A percentile compares a stretch with the other conserved stretches of the same genome.
These are phyloP conservation scores for Sarcophaga subvicina DNA, from an alignment of 2,888 invertebrate species.

Conservation along the genomic window DNA sequence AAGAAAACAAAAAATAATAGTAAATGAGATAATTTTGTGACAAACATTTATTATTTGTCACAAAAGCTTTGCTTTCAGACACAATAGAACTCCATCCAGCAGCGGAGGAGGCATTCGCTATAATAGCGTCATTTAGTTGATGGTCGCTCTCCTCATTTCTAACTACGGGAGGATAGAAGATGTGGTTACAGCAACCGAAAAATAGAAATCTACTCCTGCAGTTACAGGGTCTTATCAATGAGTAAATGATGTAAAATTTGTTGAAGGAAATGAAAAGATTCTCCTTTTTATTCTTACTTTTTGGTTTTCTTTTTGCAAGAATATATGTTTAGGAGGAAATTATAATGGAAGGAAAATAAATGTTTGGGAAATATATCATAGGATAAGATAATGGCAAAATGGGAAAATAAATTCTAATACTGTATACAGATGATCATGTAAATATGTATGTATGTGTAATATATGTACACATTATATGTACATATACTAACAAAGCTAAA, in stretches of 20 bases:
- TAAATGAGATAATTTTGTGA: conserved; percentile 49
- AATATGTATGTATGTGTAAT: no score
- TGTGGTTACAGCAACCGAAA: neutral
- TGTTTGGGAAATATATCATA: neutral
- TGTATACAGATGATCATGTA: no score
- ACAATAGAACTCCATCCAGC: neutral
- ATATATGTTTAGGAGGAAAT: conserved; percentile 25
- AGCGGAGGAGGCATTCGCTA: neutral
- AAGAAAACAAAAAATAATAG: neutral
- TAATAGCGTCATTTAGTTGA: neutral
- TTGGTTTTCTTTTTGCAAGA: neutral
- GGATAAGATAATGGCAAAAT: neutral
- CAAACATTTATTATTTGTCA: conserved; percentile 50
- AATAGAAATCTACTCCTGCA: neutral
- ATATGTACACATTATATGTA: no score
- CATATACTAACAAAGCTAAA: no score
- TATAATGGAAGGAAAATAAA: conserved; percentile 2
- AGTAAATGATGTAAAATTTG: conserved; percentile 34
- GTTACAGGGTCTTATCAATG: neutral
- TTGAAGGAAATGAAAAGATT: conserved; percentile 29
- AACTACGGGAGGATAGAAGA: neutral
- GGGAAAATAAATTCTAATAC: neutral
- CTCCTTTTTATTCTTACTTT: neutral
- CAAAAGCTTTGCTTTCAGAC: neutral
- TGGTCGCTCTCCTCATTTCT: neutral